phyloP scores from a whole-genome alignment of 2,888 invertebrate genomes.

The Cantharis rustica region DNA sequence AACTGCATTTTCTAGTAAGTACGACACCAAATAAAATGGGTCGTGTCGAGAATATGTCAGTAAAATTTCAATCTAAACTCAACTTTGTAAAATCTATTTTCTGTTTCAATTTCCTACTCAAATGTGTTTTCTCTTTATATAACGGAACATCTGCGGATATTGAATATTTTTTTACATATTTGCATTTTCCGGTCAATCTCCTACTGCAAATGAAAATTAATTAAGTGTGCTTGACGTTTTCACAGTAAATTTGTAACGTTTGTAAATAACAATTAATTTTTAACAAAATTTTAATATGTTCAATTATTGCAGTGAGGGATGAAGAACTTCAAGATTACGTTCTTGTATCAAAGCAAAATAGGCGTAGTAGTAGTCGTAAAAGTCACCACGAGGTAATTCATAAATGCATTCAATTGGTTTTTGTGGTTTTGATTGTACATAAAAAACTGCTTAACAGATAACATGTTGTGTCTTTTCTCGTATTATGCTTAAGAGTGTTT shows the following conservation, averaged over 20 bases:
- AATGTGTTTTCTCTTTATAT: constrained; percentile 10
- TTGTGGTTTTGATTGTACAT: constrained; percentile 1
- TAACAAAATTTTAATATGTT: not conserved
- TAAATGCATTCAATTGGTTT: constrained; percentile 10
- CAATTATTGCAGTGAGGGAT: constrained; percentile 28
- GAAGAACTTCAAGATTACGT: constrained; percentile 38
- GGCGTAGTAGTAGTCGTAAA: constrained; percentile 18
- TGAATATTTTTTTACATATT: constrained; percentile 9
- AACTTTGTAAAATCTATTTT: constrained; percentile 6
- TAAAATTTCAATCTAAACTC: not conserved
- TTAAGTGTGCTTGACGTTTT: not conserved
- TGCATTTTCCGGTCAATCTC: constrained; percentile 12
- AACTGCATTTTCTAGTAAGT: not conserved
- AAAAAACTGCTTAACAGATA: constrained; percentile 10
- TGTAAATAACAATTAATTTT: not conserved
- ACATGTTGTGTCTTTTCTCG: not conserved
- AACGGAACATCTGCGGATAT: constrained; percentile 11
- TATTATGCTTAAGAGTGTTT: not conserved
- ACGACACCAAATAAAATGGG: not conserved
- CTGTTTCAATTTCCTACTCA: constrained; percentile 14
- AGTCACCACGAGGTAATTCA: constrained; percentile 39
- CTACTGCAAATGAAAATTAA: not conserved
- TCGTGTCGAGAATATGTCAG: not conserved
- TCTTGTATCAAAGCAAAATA: constrained; percentile 34
- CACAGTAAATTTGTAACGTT: not conserved